phyloP scores from a whole-genome alignment of 2,113 vertebrate species.

The Uria lomvia region DNA sequence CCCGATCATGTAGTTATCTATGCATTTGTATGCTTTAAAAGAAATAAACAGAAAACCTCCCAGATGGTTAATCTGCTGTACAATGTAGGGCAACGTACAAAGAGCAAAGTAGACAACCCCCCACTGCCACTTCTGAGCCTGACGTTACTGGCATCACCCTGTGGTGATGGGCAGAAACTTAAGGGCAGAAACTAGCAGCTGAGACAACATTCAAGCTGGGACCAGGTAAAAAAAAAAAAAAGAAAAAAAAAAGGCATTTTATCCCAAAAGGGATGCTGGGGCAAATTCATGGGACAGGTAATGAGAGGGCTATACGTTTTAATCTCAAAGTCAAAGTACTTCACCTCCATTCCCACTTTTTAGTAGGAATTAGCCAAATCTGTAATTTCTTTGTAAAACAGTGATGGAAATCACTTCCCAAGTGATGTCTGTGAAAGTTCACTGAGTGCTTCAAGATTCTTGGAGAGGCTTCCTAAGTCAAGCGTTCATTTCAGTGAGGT shows the following conservation, averaged over 20 bases:
- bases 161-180: neutral
- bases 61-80: neutral
- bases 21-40: neutral
- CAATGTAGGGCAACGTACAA: fast-evolving
- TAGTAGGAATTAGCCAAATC: neutral
- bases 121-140: neutral
- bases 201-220: neutral
- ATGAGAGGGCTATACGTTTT: neutral
- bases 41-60: neutral
- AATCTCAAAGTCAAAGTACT: neutral
- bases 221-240: neutral
- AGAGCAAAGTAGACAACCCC: neutral
- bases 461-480: neutral
- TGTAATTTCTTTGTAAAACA: neutral
- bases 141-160: neutral
- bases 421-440: neutral
- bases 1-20: neutral
- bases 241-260: neutral
- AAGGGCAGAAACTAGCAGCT: neutral
- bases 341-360: neutral
- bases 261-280: neutral
- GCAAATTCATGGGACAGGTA: neutral
- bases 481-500: neutral
- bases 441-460: neutral
- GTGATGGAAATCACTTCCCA: neutral